These are phyloP conservation scores for Amphipyra tragopoginis DNA, from an alignment of 2,888 invertebrate genomes.

Conservation along the genomic window DNA sequence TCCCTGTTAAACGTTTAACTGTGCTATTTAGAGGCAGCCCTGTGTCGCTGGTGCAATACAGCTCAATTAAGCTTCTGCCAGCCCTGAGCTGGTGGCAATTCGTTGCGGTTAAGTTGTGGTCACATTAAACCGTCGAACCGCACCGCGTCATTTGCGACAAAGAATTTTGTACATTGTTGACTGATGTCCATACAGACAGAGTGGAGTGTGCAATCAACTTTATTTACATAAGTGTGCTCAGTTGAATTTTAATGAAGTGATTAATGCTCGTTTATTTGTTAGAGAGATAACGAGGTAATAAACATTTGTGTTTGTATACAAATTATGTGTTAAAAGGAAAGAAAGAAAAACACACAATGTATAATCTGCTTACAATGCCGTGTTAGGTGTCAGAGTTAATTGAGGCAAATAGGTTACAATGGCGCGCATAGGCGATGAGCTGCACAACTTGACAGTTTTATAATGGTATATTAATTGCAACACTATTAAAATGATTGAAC, in stretches of 20 bases:
- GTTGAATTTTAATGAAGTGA: slow-evolving; percentile 47
- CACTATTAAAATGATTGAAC: too few relatives aligned
- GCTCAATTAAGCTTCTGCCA: slow-evolving; percentile 76
- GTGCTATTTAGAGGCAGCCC: slow-evolving; percentile 59
- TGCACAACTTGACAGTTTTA: slow-evolving; percentile 21
- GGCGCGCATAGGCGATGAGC: slow-evolving; percentile 30
- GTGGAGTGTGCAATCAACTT: slow-evolving; percentile 40
- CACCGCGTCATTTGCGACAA: slow-evolving; percentile 68
- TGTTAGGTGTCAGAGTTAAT: slow-evolving; percentile 49
- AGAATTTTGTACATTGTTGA: slow-evolving; percentile 58
- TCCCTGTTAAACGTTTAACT: slow-evolving; percentile 63
- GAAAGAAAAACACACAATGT: slow-evolving; percentile 13
- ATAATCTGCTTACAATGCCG: slow-evolving; percentile 47
- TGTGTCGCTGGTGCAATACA: slow-evolving; percentile 61
- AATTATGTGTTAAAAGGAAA: slow-evolving; percentile 14
- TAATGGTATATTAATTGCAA: slow-evolving; percentile 6
- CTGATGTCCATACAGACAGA: slow-evolving; percentile 47
- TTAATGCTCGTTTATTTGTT: slow-evolving; percentile 30
- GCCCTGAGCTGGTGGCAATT: slow-evolving; percentile 70
- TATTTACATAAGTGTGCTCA: slow-evolving; percentile 39
- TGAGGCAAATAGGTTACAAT: slow-evolving; percentile 49
- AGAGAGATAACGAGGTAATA: slow-evolving; percentile 16
- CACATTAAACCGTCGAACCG: slow-evolving; percentile 74
- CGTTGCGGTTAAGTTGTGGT: slow-evolving; percentile 74
- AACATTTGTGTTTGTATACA: slow-evolving; percentile 8